Base-by-base conservation (phyloP, 2,113 vertebrate species). In the Ophiodon elongatus region DNA sequence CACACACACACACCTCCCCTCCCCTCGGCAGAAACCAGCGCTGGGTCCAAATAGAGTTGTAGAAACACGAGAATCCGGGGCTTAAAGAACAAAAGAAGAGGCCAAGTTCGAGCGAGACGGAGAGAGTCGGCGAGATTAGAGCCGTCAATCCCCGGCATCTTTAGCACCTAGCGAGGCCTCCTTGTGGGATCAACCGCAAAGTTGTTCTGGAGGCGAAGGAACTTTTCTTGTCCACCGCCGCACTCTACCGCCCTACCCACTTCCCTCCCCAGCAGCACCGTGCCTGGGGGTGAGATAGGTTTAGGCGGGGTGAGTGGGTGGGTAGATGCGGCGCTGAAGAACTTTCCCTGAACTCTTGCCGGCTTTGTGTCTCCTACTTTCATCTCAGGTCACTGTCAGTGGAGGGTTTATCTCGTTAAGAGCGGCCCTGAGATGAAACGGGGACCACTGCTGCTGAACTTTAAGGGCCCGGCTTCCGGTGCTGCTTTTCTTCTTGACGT, bases 81-180 rank as follows among this genome's bases (percentile, higher is more conserved):
- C 90, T 94, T 93, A 90, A 82, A 93, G 93, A 95, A 95, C 93
- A 95, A 95, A 95, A 91, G 92, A 79, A 94, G 85, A 85, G 85
- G 88, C 87, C 67, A 64, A 89, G 84, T 92, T 81, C 17, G 73
- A 85, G 84, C 31, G 84, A 91, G 92, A 82, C 78, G 39, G 50
- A 29, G 75, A 73, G 81, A 90, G 82, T 88, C 82, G 11, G 80
- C 0, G 54, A 92, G 95, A 95, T 95, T 95, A 95, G 83, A 88
- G 88, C 82, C 67, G 88, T 94, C 94, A 94, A 94, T 93, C 92
- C 56, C 89, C 64, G n/a, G 70, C 77, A 65, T 89, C 89, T 88
- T 81, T 69, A 76, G 65, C 70, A 69, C 82, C 90, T 76, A 54
- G 86, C 79, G 35, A 69, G 85, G 87, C 80, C 87, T 90, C 89